Conservation (phyloP, 2,888 invertebrate genomes). For the Ectropis crepuscularia region DNA sequence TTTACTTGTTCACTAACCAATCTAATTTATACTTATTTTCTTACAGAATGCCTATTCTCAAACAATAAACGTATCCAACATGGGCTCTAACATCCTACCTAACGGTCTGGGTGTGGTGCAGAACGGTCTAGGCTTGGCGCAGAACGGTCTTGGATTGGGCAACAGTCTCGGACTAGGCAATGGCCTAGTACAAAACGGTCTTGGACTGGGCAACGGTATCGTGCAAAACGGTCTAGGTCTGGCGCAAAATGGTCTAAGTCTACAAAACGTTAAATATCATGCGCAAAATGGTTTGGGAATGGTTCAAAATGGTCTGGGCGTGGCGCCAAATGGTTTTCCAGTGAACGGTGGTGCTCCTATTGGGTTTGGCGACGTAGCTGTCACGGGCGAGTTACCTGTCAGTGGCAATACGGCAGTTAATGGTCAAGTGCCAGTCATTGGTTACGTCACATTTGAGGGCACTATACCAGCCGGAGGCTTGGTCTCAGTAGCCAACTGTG, state of each 20-base stretch:
- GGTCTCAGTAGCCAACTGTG: constrained; percentile 66
- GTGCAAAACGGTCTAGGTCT: not conserved
- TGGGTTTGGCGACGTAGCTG: constrained; percentile 63
- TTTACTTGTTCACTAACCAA: too few species aligned
- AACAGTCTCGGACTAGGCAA: constrained; percentile 35
- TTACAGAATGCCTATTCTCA: constrained; percentile 47
- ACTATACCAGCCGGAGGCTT: constrained; percentile 69
- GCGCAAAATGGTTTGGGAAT: constrained; percentile 9
- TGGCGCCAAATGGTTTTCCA: constrained; percentile 13
- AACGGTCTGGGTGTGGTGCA: constrained; percentile 12
- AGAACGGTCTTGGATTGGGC: not conserved
- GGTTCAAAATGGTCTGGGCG: constrained; percentile 14
- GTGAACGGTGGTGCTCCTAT: constrained; percentile 35
- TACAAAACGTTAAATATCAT: not conserved
- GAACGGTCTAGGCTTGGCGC: not conserved
- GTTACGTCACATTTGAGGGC: constrained; percentile 74
- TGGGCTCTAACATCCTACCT: constrained; percentile 23
- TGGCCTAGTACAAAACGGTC: constrained; percentile 33
- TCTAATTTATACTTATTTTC: constrained; percentile 1
- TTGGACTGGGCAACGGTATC: constrained; percentile 24
- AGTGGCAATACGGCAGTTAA: constrained; percentile 62
- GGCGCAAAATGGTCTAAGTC: constrained; percentile 19
- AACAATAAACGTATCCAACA: constrained; percentile 31
- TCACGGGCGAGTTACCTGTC: constrained; percentile 67
- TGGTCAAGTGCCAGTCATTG: constrained; percentile 74